Percentiles rank a stretch among this genome's conserved stretches.
phyloP scores from a whole-genome alignment of 2,113 vertebrate species.

The Callithrix jacchus region DNA sequence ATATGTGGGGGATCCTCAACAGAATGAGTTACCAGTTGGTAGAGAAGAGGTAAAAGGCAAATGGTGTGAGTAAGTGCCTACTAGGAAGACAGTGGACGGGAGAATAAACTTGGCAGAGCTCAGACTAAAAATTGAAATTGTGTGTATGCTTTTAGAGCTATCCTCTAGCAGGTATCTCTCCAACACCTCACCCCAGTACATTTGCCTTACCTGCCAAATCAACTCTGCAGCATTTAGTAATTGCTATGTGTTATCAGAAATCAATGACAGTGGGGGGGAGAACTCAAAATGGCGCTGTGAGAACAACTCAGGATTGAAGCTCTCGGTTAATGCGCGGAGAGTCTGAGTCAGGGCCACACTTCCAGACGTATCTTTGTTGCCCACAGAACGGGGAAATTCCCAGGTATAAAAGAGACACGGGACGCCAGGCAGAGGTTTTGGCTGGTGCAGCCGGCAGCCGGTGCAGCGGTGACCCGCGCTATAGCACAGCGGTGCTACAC shows the following conservation, averaged over 20 bases:
- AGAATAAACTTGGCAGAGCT: conserved; percentile 12
- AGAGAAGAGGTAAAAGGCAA: conserved; percentile 35
- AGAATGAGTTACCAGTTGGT: conserved; percentile 11
- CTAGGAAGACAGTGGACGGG: not conserved
- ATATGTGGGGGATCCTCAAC: conserved; percentile 7
- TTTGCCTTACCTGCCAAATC: not conserved
- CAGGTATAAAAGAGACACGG: too few relatives aligned
- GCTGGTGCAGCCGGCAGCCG: too few relatives aligned
- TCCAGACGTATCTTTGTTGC: too few relatives aligned
- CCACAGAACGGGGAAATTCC: too few relatives aligned
- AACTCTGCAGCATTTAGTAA: not conserved
- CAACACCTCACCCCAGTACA: accelerated
- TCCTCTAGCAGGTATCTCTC: not conserved
- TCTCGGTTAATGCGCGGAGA: too few relatives aligned
- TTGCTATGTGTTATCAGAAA: not conserved
- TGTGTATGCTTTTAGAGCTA: not conserved
- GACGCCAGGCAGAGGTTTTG: too few relatives aligned
- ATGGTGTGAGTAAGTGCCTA: not conserved
- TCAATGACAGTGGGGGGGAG: not conserved
- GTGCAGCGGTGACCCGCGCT: too few relatives aligned
- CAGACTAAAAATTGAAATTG: not conserved
- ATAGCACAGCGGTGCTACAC: too few relatives aligned
- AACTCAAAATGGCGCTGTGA: too few relatives aligned
- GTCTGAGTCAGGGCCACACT: too few relatives aligned
- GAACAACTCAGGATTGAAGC: too few relatives aligned